Conservation (phyloP, 1,140 invertebrate genomes). For the Temnothorax longispinosus region DNA sequence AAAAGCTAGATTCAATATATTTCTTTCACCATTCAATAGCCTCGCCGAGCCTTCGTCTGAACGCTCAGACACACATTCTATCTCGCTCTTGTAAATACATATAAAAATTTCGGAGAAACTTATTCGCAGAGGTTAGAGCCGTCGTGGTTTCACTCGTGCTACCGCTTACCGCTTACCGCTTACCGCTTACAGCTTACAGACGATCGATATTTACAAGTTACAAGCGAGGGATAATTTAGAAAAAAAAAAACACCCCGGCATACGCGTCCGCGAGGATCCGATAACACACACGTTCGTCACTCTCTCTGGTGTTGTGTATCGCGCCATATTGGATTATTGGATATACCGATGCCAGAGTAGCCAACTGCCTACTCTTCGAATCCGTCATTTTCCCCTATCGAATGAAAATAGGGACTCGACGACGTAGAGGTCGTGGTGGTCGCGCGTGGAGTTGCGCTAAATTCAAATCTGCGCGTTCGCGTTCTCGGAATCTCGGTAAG, state of each 20-base stretch:
- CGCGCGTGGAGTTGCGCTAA: too few relatives aligned
- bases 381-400: too few relatives aligned
- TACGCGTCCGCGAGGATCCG: neutral
- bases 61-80: neutral
- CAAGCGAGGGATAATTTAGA: neutral
- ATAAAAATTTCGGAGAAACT: neutral
- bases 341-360: neutral
- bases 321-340: neutral
- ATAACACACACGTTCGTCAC: neutral
- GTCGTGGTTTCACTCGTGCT: neutral
- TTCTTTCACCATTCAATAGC: neutral
- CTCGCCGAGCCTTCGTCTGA: neutral
- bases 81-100: neutral
- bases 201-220: neutral
- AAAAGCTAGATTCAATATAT: neutral
- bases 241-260: neutral
- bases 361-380: too few relatives aligned
- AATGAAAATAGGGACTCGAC: too few relatives aligned
- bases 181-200: neutral
- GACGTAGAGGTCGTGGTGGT: too few relatives aligned
- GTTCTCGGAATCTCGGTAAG: too few relatives aligned
- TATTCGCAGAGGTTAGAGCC: constrained; percentile 1
- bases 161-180: neutral
- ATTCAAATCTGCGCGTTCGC: too few relatives aligned
- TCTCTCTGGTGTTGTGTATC: neutral